Evolutionary conservation across 2,797 vertebrate species (phyloP), one percentile per base, ranked within the genome.

Genomic region (Siniperca undulata): DNA sequence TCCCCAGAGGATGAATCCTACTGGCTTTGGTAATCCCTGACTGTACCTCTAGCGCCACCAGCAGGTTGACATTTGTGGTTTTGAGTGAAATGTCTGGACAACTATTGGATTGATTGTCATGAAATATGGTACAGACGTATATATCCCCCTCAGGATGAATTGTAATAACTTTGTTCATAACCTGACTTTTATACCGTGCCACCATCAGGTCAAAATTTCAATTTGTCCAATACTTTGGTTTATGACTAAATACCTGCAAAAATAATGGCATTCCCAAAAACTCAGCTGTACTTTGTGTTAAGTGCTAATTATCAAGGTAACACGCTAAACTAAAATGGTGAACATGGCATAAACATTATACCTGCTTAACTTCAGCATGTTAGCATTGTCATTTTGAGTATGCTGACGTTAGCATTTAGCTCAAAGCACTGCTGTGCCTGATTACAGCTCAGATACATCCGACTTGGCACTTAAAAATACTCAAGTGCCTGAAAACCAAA

Each of bases 1-100:
- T 38, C 22, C 17, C 19, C 9, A 22, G 7, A 42, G 17, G n/a
- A 52, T 50, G 22, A 42, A 66, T 56, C 48, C 17, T 34, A 17
- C 7, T 19, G 36, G 50, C 56, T 72, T 52, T 64, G 7, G 7
- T 59, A 42, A 65, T 71, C 22, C n/a, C 20, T 34, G 36, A 38
- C 52, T 13, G 44, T 52, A 53, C 9, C 38, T 56, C 3, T 19
- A 40, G 60, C 16, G 14, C 19, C n/a, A 66, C 30, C 44, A 38
- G 19, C 44, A 77, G 30, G 62, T 62, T 75, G 44, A 65, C 27
- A 55, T 46, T 74, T 69, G n/a, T 36, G 7, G 34, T 64, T 53
- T 78, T 70, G 30, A 42, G 24, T 20, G 8, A 70, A 70, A 53
- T 65, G 5, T 69, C 22, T 4, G 0, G 2, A 36, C 2, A 46